Base-by-base conservation (phyloP, 2,113 vertebrate genomes). In the Lamprologus ornatipinnis region DNA sequence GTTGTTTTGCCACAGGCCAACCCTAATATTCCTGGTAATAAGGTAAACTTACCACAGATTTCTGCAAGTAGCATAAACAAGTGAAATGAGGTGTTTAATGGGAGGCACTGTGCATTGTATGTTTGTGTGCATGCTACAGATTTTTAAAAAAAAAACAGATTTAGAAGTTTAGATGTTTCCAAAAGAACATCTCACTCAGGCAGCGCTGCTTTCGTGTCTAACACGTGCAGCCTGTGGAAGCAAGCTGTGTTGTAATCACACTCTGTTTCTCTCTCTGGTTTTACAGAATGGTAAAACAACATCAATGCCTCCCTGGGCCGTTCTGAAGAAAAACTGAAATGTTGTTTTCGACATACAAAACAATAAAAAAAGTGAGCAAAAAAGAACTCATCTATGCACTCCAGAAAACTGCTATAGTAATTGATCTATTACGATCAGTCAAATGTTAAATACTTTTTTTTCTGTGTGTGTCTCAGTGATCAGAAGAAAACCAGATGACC, bases 241-340 rank as follows among this genome's bases (percentile, higher is more conserved):
- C 42, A 11, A 42, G 6, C 37, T 47, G 68, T 28, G 23, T 4
- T 47, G 40, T 17, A 75, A 47, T 75, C 40, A 11, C 23, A 47
- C 40, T 47, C 40, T 47, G n/a, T 70, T 73, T 73, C 37, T 49
- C 23, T 31, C 9, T 78, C 26, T 49, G 9, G 26, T 31, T 78
- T 49, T 49, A 49, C 70, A 78, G 26, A 19, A 7, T 4, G 70
- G 10, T n/a, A 47, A 47, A 47, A 5, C 42, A 78, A 78, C 42
- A 31, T 7, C 42, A 19, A 31, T 7, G 15, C 70, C 70, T 31
- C 42, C 17, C 23, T 0, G 1, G 15, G 42, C 17, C 7, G 2
- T 7, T 49, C 70, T 13, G 15, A 49, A 49, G 26, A 45, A 73
- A 31, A 31, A 2, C 4, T 78, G 42, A 78, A 49, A 31, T 31